phyloP scores from a whole-genome alignment of 2,888 invertebrate species.

The Amblyjoppa fuscipennis region DNA sequence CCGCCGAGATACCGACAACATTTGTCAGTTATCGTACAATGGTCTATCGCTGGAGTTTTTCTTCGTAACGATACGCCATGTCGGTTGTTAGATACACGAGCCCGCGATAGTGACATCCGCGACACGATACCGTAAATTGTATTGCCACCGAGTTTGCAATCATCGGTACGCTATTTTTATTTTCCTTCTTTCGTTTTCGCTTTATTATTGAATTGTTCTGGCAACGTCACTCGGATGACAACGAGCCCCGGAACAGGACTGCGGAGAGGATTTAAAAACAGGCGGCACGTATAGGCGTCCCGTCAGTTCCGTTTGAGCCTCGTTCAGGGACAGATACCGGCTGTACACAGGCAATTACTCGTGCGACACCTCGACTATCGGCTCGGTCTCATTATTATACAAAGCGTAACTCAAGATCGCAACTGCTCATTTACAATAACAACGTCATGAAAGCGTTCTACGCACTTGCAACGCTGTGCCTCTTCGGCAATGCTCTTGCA shows the following conservation, averaged over 20 bases:
- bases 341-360: background rate
- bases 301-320: conserved; percentile 36
- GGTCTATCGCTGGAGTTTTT: background rate
- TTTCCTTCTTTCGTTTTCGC: background rate
- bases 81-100: background rate
- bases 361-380: background rate
- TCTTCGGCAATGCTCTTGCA: conserved; percentile 73
- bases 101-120: background rate
- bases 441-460: conserved; percentile 30
- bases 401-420: background rate
- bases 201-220: background rate
- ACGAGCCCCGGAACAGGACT: background rate
- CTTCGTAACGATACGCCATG: background rate
- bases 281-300: background rate
- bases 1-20: background rate
- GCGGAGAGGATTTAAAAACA: conserved; percentile 39
- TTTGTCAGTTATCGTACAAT: background rate
- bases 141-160: background rate
- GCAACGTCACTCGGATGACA: conserved; percentile 5
- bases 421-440: background rate
- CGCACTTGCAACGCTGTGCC: conserved; percentile 46
- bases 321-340: background rate
- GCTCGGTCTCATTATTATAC: conserved; percentile 7
- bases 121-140: background rate
- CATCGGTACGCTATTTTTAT: background rate